Conservation (phyloP, 2,888 invertebrate genomes). For the Drosophila tripunctata region DNA sequence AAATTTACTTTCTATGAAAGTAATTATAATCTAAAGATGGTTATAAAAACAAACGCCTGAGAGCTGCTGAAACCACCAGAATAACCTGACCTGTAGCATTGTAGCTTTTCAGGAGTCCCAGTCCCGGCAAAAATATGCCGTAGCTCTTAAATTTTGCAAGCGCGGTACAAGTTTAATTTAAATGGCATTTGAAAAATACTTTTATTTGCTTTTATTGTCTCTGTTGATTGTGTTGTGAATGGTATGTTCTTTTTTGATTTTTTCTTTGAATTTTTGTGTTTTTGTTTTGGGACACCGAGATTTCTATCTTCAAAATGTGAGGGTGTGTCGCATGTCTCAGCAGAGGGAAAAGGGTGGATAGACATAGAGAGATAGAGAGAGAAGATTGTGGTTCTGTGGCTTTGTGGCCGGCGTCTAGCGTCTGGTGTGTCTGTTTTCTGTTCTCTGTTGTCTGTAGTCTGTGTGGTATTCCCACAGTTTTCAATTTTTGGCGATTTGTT, state of each 20-base stretch:
- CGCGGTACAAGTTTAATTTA: constrained; percentile 58
- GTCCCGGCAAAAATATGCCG: too few relatives aligned
- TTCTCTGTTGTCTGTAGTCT: constrained; percentile 17
- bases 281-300: constrained; percentile 51
- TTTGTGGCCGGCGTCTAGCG: constrained; percentile 29
- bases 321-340: constrained; percentile 26
- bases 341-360: background rate
- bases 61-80: too few relatives aligned
- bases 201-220: constrained; percentile 71
- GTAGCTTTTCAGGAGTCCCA: too few relatives aligned
- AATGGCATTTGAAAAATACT: constrained; percentile 66
- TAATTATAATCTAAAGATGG: too few relatives aligned
- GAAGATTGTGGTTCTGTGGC: constrained; percentile 24
- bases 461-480: constrained; percentile 73
- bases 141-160: too few relatives aligned
- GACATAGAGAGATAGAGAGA: constrained; percentile 10
- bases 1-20: too few relatives aligned
- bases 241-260: constrained; percentile 12
- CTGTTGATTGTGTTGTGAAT: constrained; percentile 41
- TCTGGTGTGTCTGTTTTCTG: background rate
- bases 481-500: constrained; percentile 78
- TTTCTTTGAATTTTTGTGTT: constrained; percentile 12
- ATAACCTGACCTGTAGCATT: too few relatives aligned
- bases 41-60: too few relatives aligned
- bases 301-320: constrained; percentile 49